These are phyloP conservation scores for Eueremaeus valkanovi DNA, from an alignment of 2,888 invertebrate genomes.

Conservation along the genomic window DNA sequence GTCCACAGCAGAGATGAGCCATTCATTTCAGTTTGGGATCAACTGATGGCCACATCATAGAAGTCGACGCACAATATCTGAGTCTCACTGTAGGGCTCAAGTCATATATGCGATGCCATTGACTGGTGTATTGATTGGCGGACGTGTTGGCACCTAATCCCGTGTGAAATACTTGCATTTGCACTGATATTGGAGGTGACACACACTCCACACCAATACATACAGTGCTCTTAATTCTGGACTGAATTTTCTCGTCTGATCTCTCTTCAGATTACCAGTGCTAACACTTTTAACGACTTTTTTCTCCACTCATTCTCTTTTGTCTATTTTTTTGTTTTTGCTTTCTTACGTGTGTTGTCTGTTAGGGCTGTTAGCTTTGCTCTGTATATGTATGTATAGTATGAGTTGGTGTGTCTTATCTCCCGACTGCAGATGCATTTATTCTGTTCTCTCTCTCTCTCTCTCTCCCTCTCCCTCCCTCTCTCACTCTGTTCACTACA, in stretches of 20 bases:
- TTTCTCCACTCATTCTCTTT: background rate
- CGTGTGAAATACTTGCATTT: conserved; percentile 12
- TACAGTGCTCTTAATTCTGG: background rate
- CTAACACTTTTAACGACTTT: conserved; percentile 33
- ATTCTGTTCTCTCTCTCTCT: conserved; percentile 18
- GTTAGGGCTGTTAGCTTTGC: conserved; percentile 11
- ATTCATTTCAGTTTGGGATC: conserved; percentile 17
- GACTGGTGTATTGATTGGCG: background rate
- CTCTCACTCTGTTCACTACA: conserved; percentile 21
- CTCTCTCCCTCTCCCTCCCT: too few relatives aligned
- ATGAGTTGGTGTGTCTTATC: conserved; percentile 5
- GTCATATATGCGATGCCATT: background rate
- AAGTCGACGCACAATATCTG: background rate
- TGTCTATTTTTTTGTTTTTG: background rate
- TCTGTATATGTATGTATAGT: background rate
- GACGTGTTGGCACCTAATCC: conserved; percentile 13
- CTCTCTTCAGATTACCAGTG: conserved; percentile 1
- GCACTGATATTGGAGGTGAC: conserved; percentile 25
- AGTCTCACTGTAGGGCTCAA: background rate
- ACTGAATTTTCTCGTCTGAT: background rate
- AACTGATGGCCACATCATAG: conserved; percentile 11
- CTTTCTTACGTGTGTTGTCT: background rate
- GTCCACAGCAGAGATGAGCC: background rate
- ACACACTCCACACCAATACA: background rate
- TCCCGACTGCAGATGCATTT: conserved; percentile 25